phyloP scores from a whole-genome alignment of 2,113 vertebrate genomes.

The Sorex araneus region DNA sequence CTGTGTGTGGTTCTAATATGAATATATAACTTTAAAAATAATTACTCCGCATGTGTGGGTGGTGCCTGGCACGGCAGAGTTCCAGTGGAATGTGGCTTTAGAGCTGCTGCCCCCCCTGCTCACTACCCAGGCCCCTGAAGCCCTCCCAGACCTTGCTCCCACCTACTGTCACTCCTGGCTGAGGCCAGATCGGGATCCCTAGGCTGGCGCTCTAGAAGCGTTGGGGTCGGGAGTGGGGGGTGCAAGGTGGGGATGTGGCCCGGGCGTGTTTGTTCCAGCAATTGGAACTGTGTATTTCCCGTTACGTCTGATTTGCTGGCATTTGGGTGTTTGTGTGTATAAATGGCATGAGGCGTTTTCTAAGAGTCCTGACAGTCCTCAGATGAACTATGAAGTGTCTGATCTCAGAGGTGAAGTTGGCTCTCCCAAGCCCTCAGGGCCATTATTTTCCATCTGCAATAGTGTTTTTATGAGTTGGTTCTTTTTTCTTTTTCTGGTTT shows the following conservation, averaged over 20 bases:
- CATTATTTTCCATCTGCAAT: slow-evolving; percentile 14
- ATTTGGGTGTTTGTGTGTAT: slow-evolving; percentile 11
- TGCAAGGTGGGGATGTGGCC: background rate
- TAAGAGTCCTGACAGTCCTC: slow-evolving; percentile 41
- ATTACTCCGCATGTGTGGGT: background rate
- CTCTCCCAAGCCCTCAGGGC: background rate
- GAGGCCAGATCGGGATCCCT: background rate
- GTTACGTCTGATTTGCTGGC: slow-evolving; percentile 62
- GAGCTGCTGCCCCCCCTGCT: background rate
- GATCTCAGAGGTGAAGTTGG: slow-evolving; percentile 41
- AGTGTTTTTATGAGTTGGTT: background rate
- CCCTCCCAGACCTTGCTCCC: background rate
- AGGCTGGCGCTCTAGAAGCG: slow-evolving; percentile 44
- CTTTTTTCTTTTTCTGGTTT: no score
- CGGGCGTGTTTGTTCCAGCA: slow-evolving; percentile 55
- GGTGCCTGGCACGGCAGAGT: background rate
- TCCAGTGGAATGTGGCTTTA: slow-evolving; percentile 20
- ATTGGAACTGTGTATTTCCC: slow-evolving; percentile 61
- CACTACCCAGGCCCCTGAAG: background rate
- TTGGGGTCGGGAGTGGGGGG: background rate
- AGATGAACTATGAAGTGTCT: slow-evolving; percentile 59
- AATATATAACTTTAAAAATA: slow-evolving; percentile 36
- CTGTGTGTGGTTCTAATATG: slow-evolving; percentile 17
- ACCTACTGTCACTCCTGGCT: slow-evolving; percentile 37
- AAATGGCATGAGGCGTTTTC: slow-evolving; percentile 47